A percentile compares a stretch with the other conserved stretches of the same genome.
These are phyloP conservation scores for Caerostris darwini DNA, from an alignment of 1,140 invertebrate genomes.

Conservation along the genomic window DNA sequence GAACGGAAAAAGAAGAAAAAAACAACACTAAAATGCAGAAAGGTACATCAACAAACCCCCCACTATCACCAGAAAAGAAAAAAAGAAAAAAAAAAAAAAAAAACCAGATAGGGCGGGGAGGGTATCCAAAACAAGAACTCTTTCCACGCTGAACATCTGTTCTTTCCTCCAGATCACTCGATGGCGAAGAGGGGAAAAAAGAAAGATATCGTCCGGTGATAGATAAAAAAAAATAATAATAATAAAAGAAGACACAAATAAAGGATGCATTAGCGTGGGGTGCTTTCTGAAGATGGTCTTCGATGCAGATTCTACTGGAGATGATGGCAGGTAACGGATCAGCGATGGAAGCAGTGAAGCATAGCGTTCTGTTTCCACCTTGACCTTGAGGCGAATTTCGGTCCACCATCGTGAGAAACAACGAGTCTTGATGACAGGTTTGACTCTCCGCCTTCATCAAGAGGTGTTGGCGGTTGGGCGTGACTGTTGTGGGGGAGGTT, in stretches of 20 bases:
- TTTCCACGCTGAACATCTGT: slow-evolving; percentile 48
- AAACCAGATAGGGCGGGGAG: slow-evolving; percentile 19
- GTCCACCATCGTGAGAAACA: neutral
- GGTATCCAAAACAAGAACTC: slow-evolving; percentile 37
- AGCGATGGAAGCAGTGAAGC: neutral
- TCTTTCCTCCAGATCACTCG: neutral
- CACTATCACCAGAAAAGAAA: slow-evolving; percentile 17
- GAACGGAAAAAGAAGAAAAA: neutral
- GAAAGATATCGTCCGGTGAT: slow-evolving; percentile 44
- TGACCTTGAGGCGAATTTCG: slow-evolving; percentile 12
- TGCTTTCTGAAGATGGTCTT: neutral
- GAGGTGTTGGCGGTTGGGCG: slow-evolving; percentile 2
- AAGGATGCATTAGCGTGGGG: neutral
- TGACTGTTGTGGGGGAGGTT: neutral
- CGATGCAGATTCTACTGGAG: slow-evolving; percentile 45
- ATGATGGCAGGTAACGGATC: slow-evolving; percentile 40
- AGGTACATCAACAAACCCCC: neutral
- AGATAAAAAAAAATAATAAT: neutral
- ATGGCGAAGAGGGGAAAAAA: neutral
- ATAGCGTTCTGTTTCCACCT: neutral
- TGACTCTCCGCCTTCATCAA: neutral
- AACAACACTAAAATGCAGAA: slow-evolving; percentile 29
- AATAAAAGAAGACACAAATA: neutral
- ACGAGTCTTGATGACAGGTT: slow-evolving; percentile 1
- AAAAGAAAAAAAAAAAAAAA: neutral